These are phyloP conservation scores for Lycodopsis pacificus DNA, from an alignment of 2,797 vertebrate species.

Conservation along the genomic window DNA sequence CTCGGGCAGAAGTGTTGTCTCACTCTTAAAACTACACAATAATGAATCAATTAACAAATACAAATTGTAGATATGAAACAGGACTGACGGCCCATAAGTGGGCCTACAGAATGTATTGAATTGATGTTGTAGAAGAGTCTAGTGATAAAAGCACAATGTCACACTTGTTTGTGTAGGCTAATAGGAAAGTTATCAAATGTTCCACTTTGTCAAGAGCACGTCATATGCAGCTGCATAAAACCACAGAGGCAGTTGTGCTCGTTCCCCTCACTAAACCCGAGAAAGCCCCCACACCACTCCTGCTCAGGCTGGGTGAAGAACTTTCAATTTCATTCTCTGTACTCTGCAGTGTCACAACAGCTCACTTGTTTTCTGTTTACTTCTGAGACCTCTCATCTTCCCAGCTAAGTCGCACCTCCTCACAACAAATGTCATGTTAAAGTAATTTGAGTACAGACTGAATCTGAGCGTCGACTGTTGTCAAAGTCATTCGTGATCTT, in stretches of 20 bases:
- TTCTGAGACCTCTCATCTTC: neutral
- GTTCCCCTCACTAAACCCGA: neutral
- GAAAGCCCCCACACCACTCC: conserved; percentile 54
- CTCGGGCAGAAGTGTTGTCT: neutral
- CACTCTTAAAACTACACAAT: neutral
- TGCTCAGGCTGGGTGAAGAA: neutral
- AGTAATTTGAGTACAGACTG: neutral
- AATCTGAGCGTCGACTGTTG: neutral
- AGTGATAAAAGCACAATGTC: conserved; percentile 18
- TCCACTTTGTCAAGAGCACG: conserved; percentile 51
- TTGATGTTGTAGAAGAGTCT: neutral
- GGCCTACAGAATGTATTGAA: neutral
- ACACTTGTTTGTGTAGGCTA: conserved; percentile 38
- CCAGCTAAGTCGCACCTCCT: neutral
- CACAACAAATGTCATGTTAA: neutral
- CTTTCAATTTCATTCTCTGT: conserved; percentile 50
- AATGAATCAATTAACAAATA: neutral
- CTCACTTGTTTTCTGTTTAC: conserved; percentile 23
- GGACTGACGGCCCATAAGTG: neutral
- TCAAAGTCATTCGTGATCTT: neutral
- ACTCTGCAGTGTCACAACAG: conserved; percentile 5
- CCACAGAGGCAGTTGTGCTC: conserved; percentile 27
- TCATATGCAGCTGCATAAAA: conserved; percentile 48
- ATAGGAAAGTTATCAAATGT: conserved; percentile 39
- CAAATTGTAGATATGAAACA: neutral